Base-by-base conservation (phyloP, 2,888 invertebrate genomes). In the Netelia fuscicornis region DNA sequence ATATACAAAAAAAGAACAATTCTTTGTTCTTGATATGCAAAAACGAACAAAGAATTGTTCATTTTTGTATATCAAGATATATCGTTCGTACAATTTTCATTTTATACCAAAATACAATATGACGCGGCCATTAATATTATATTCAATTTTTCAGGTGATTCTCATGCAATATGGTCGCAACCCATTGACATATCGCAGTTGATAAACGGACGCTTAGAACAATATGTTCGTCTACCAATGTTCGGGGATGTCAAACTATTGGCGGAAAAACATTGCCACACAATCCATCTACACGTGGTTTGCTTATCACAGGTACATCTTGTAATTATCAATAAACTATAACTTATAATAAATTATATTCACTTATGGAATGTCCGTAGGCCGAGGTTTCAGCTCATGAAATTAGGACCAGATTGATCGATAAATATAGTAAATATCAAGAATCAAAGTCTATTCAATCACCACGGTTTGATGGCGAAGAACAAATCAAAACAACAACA, bases 321-420 rank as follows among this genome's bases (percentile, higher is more conserved):
- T 48, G 58, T 48, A 2, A 37, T 23, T 23, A 58, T 71, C 86
- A 11, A 13, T 48, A 48, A 2, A 2, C 48, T 48, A 13, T 48
- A 48, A 13, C 48, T 44, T 17, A 17, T 17, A 17, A 17, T 30
- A 60, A 13, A 65, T 72, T 70, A 60, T 58, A 17, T 71, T 11
- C 25, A 78, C 58, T 70, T 65, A 64, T 23, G n/a, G 70, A 64
- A 58, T 64, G 20, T 10, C 85, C 77, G 60, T 91, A 96, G 96
- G 94, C 95, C 72, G 97, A 98, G 92, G 96, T 98, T 86, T 97
- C 97, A 6, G 98, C 98, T 2, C 96, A 96, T 87, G 97, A 97
- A 89, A 97, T 98, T 30, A 95, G 98, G 87, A 96, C 96, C 62
- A 95, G 98, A 65, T 94, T 97, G 37, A 86, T 90, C 62, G 86